These are phyloP conservation scores for Drosophila limbata DNA, from an alignment of 2,888 invertebrate genomes.

Conservation along the genomic window DNA sequence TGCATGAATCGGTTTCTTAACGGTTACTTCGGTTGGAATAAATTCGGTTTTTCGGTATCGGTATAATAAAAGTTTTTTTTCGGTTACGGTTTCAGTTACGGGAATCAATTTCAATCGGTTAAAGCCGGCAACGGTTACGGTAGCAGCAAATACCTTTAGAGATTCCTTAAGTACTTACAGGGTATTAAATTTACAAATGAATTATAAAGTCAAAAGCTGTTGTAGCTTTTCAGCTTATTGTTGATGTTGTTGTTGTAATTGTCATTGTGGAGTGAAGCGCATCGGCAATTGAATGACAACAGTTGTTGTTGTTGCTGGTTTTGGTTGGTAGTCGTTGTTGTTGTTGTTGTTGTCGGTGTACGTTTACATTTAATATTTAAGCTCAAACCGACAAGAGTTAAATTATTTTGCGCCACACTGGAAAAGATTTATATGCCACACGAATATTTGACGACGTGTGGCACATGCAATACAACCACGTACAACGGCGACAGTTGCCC, in stretches of 20 bases:
- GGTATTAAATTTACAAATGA: conserved; percentile 5
- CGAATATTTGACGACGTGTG: conserved; percentile 67
- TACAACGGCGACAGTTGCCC: conserved; percentile 1
- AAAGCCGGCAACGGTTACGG: too few relatives aligned
- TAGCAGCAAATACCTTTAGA: not conserved
- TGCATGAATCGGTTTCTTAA: too few relatives aligned
- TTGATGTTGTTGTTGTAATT: conserved; percentile 15
- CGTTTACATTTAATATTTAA: conserved; percentile 56
- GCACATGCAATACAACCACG: conserved; percentile 45
- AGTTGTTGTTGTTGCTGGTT: conserved; percentile 24
- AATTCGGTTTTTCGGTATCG: too few relatives aligned
- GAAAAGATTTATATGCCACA: conserved; percentile 72
- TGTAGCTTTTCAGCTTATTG: conserved; percentile 20
- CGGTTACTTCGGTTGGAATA: too few relatives aligned
- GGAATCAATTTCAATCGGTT: too few relatives aligned
- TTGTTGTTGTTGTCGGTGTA: conserved; percentile 17
- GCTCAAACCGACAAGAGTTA: conserved; percentile 46
- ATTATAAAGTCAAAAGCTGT: conserved; percentile 44
- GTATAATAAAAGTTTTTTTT: too few relatives aligned
- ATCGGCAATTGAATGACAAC: conserved; percentile 50
- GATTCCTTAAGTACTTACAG: not conserved
- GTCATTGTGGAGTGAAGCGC: conserved; percentile 51
- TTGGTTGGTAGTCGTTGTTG: conserved; percentile 8
- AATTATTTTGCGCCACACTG: conserved; percentile 52
- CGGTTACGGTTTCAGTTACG: too few relatives aligned